Percentiles rank a stretch among this genome's conserved stretches.
Evolutionary conservation across 2,113 vertebrate genomes (phyloP).

Genomic region (Budorcas taxicolor): DNA sequence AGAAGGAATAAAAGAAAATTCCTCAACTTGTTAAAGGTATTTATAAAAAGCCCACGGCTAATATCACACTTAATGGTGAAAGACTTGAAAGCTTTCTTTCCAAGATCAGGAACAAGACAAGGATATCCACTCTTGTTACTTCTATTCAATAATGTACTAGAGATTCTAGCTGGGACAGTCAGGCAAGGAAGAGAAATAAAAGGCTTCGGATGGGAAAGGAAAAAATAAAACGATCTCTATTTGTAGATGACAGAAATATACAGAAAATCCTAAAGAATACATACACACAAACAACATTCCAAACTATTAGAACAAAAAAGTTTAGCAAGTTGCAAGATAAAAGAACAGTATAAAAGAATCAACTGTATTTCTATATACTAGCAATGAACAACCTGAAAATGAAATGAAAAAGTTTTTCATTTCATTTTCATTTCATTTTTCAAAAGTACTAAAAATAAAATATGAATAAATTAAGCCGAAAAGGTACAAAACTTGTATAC

Average conservation of each 20-base stretch:
- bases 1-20: neutral
- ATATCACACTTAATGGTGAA: neutral
- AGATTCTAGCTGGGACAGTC: neutral
- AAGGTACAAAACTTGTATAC: neutral
- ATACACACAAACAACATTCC: neutral
- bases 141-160: neutral
- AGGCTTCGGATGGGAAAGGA: neutral
- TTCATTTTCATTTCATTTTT: too few relatives aligned
- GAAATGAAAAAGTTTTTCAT: neutral
- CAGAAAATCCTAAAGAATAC: neutral
- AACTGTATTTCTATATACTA: neutral
- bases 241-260: neutral
- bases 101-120: neutral
- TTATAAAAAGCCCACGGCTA: constrained; percentile 4
- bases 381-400: constrained; percentile 15
- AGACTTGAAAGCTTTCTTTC: neutral
- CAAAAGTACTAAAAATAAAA: neutral
- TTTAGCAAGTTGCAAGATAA: neutral
- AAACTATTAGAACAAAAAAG: neutral
- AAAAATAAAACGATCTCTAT: neutral
- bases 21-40: neutral
- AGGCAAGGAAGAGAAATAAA: neutral
- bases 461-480: neutral
- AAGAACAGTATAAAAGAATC: neutral
- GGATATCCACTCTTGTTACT: neutral